phyloP scores from a whole-genome alignment of 2,888 invertebrate species.

The Psococerastis gibbosa region DNA sequence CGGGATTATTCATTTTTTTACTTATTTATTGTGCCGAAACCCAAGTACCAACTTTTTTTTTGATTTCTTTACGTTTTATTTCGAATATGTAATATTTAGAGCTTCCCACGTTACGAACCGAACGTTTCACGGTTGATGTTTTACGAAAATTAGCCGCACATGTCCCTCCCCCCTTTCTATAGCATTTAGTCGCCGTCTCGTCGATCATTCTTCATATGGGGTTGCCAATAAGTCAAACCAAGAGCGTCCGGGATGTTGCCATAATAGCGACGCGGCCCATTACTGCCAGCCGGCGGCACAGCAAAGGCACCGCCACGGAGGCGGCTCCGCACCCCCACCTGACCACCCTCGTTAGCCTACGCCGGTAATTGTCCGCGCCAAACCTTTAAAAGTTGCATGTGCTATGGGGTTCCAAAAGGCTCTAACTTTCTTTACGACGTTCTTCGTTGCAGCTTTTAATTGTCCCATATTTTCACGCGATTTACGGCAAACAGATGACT shows the following conservation, averaged over 20 bases:
- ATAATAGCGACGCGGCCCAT: constrained; percentile 6
- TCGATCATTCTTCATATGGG: no score
- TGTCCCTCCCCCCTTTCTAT: no score
- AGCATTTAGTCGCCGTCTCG: no score
- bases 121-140: no score
- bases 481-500: background rate
- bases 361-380: background rate
- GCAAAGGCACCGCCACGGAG: background rate
- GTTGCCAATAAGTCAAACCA: no score
- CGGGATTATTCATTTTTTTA: background rate
- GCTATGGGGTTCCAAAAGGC: no score
- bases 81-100: no score
- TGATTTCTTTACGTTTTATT: background rate
- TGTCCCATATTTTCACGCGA: background rate
- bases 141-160: no score
- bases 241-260: constrained; percentile 5
- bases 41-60: background rate
- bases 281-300: background rate
- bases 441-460: no score
- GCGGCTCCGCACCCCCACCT: background rate
- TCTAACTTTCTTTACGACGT: no score
- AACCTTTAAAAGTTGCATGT: no score
- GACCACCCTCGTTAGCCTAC: background rate
- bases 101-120: no score
- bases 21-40: background rate